Evolutionary conservation across 2,797 vertebrate genomes (phyloP).

Genomic region (Streptopelia turtur): DNA sequence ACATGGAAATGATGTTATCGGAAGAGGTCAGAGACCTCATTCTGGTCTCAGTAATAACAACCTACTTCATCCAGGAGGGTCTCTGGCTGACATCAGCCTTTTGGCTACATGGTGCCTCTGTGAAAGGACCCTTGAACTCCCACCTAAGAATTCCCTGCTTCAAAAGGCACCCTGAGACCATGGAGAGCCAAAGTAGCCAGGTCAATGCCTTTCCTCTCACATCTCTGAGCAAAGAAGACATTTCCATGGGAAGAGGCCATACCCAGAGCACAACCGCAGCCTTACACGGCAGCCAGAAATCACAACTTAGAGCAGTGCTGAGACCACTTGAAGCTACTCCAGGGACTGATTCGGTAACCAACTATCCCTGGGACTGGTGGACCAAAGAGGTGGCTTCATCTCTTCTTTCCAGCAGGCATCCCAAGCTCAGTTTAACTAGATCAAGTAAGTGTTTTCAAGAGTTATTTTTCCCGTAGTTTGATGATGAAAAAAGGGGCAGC

Average conservation of each 20-base stretch:
- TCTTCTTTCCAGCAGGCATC: not conserved
- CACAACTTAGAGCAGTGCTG: not conserved
- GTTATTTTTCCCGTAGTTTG: not conserved
- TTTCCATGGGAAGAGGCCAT: not conserved
- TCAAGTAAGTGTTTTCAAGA: not conserved
- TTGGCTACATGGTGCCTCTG: not conserved
- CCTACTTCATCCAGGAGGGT: not conserved
- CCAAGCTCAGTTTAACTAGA: not conserved
- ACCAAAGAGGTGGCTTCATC: not conserved
- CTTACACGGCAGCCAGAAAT: not conserved
- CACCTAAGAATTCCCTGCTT: not conserved
- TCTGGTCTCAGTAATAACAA: not conserved
- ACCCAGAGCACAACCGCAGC: not conserved
- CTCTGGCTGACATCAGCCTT: rapidly evolving
- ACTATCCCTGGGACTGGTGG: not conserved
- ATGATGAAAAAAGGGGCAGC: not conserved
- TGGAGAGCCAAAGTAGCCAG: not conserved
- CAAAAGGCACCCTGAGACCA: not conserved
- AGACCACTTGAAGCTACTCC: not conserved
- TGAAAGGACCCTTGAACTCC: not conserved
- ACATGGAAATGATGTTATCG: rapidly evolving
- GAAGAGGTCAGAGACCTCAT: not conserved
- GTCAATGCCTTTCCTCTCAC: not conserved
- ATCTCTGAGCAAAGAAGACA: not conserved
- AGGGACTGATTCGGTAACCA: not conserved